Conservation (phyloP, 2,113 vertebrate genomes). For the Poeciliopsis prolifica region DNA sequence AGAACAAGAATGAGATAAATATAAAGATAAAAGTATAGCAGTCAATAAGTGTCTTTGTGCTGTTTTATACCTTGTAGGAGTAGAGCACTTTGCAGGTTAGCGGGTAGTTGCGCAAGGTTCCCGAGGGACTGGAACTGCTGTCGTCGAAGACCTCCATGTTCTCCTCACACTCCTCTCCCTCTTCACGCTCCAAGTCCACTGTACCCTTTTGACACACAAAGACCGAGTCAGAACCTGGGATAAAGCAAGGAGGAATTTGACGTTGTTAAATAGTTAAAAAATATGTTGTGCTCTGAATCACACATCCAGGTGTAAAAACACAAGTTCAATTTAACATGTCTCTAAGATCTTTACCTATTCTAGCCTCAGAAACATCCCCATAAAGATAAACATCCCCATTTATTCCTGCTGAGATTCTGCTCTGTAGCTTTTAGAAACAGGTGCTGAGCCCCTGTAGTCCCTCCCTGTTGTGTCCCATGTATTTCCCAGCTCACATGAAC, state of each 20-base stretch:
- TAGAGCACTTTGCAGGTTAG: conserved; percentile 98
- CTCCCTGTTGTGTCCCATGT: conserved; percentile 57
- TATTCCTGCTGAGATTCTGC: not conserved
- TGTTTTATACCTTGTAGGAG: conserved; percentile 89
- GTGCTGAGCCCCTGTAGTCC: conserved; percentile 36
- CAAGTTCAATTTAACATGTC: not conserved
- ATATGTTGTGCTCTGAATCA: not conserved
- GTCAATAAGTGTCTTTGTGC: not conserved
- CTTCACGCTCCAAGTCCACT: conserved; percentile 90
- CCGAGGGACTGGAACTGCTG: conserved; percentile 96
- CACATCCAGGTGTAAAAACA: not conserved
- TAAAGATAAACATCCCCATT: too few species aligned
- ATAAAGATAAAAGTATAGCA: not conserved
- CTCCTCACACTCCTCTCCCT: conserved; percentile 95
- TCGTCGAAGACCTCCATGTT: conserved; percentile 98
- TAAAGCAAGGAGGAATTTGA: conserved; percentile 27
- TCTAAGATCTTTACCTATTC: not conserved
- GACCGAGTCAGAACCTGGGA: conserved; percentile 23
- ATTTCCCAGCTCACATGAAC: conserved; percentile 48
- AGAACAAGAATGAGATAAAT: not conserved
- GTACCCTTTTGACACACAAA: conserved; percentile 81
- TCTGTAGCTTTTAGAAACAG: conserved; percentile 48
- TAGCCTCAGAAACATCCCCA: not conserved
- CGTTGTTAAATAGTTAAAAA: not conserved
- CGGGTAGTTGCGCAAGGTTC: conserved; percentile 96